Evolutionary conservation across 2,888 invertebrate genomes (phyloP).

Genomic region (Tupiocoris notatus): DNA sequence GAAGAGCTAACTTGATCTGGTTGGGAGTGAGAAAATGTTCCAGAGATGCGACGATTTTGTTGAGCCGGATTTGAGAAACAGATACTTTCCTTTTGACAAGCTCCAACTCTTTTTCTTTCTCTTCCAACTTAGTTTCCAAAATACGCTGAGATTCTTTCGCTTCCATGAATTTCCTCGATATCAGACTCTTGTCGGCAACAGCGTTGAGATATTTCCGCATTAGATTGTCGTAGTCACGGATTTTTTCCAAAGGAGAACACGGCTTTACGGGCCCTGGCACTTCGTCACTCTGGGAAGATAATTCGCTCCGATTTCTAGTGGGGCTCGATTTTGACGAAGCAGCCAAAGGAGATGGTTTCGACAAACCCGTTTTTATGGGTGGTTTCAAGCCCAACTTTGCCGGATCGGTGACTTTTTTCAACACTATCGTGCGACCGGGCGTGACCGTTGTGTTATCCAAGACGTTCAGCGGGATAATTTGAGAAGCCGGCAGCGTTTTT

Average conservation of each 20-base stretch:
- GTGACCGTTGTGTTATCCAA: background rate
- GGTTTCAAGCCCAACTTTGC: slow-evolving; percentile 20
- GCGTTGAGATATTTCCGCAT: slow-evolving; percentile 36
- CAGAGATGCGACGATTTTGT: slow-evolving; percentile 9
- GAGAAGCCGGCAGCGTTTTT: slow-evolving; percentile 15
- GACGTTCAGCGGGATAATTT: slow-evolving; percentile 11
- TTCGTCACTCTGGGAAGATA: background rate
- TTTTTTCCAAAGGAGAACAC: slow-evolving; percentile 11
- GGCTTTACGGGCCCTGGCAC: background rate
- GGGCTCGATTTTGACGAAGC: background rate
- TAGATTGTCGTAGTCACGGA: slow-evolving; percentile 35
- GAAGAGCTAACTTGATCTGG: slow-evolving; percentile 35
- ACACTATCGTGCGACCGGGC: slow-evolving; percentile 1
- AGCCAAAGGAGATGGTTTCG: background rate
- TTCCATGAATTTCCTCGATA: slow-evolving; percentile 32
- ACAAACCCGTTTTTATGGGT: background rate
- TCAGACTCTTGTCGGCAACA: slow-evolving; percentile 27
- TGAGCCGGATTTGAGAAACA: slow-evolving; percentile 7
- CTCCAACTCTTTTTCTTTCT: slow-evolving; percentile 30
- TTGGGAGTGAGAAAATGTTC: slow-evolving; percentile 36
- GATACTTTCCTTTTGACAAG: slow-evolving; percentile 12
- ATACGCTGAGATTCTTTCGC: slow-evolving; percentile 28
- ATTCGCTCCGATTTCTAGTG: background rate
- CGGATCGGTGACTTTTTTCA: slow-evolving; percentile 24
- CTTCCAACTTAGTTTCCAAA: slow-evolving; percentile 15